These are phyloP conservation scores for Paracanthobrama guichenoti DNA, from an alignment of 2,113 vertebrate species.

Conservation along the genomic window DNA sequence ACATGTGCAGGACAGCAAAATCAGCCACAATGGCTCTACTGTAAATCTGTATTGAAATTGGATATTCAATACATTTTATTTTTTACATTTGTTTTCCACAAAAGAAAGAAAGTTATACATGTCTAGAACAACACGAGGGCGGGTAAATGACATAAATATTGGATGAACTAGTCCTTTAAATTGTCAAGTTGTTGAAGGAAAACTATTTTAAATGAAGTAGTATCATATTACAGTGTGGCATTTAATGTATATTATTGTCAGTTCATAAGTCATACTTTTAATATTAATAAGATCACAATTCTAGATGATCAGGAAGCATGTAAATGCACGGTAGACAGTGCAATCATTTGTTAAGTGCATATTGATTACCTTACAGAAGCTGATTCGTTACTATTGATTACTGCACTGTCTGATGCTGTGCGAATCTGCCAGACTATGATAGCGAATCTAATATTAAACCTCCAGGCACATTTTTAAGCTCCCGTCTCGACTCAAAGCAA, in stretches of 20 bases:
- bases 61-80: background rate
- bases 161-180: background rate
- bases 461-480: constrained; percentile 26
- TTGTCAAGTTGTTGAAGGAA: background rate
- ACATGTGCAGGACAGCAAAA: background rate
- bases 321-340: background rate
- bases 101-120: background rate
- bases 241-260: background rate
- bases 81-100: background rate
- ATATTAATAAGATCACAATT: constrained; percentile 22
- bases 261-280: background rate
- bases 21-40: background rate
- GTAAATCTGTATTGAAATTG: background rate
- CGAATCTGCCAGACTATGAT: background rate
- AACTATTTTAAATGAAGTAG: background rate
- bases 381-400: constrained; percentile 45
- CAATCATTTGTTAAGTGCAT: constrained; percentile 23
- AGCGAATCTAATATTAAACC: constrained; percentile 27
- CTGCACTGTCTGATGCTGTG: background rate
- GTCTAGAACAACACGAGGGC: background rate
- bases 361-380: constrained; percentile 39
- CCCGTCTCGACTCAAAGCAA: constrained; percentile 9
- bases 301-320: background rate
- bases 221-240: background rate
- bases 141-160: background rate